Conservation (phyloP, 1,140 invertebrate species). For the Tetramorium simillimum region DNA sequence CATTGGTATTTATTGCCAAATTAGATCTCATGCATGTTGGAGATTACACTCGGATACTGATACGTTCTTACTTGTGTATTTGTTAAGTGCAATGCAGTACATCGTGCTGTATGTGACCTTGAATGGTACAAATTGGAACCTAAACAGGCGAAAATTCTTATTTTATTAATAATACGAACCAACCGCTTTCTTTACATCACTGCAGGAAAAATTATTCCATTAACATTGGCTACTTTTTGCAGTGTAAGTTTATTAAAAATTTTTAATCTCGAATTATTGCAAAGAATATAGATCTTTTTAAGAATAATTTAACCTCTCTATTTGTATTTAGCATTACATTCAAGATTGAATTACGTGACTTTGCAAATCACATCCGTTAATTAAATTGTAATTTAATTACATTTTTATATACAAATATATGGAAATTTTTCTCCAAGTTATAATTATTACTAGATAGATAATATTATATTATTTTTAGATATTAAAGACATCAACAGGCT, state of each 20-base stretch:
- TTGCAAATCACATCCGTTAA: too few relatives aligned
- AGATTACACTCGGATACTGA: neutral
- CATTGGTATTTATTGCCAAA: neutral
- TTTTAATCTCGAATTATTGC: too few relatives aligned
- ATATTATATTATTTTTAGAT: neutral
- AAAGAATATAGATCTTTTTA: too few relatives aligned
- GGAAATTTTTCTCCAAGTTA: too few relatives aligned
- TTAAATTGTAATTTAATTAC: too few relatives aligned
- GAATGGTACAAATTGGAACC: conserved; percentile 1
- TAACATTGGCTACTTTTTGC: conserved; percentile 3
- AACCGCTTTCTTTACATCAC: neutral
- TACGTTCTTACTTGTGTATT: neutral
- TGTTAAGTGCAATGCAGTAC: neutral
- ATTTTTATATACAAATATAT: too few relatives aligned
- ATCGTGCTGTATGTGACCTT: neutral
- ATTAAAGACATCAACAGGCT: conserved; percentile 18
- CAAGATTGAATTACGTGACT: too few relatives aligned
- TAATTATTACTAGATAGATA: too few relatives aligned
- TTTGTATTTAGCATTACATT: too few relatives aligned
- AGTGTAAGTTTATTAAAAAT: neutral
- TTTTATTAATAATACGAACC: neutral
- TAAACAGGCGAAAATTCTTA: neutral
- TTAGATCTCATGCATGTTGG: neutral
- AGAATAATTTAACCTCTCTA: too few relatives aligned
- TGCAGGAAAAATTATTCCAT: conserved; percentile 10